Conservation (phyloP, 1,140 invertebrate species). For the Helicorthomorpha holstii region DNA sequence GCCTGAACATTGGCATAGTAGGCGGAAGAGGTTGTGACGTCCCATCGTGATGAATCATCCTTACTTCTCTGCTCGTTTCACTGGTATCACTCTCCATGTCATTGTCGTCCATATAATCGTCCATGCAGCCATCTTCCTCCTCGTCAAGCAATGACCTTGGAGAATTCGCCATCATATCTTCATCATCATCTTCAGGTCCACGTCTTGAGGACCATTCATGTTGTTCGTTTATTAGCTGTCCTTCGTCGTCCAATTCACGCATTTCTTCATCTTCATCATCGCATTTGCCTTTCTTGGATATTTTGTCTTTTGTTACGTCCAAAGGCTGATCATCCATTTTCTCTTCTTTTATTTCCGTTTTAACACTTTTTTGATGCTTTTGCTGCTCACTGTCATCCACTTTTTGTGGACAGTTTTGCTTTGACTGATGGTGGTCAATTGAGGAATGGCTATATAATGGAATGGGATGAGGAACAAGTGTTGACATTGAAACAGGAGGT, state of each 20-base stretch:
- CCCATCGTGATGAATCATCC: neutral
- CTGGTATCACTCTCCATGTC: conserved; percentile 6
- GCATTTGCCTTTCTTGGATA: no score
- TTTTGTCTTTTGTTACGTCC: neutral
- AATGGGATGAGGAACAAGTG: no score
- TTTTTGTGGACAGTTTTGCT: no score
- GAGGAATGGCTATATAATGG: no score
- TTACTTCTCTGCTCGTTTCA: neutral
- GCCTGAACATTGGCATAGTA: neutral
- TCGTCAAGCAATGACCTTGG: conserved; percentile 8
- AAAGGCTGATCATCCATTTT: no score
- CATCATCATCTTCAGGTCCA: conserved; percentile 36
- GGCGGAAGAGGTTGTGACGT: neutral
- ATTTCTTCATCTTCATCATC: conserved; percentile 13
- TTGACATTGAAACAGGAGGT: no score
- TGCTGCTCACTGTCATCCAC: no score
- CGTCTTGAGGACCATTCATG: conserved; percentile 33
- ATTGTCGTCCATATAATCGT: neutral
- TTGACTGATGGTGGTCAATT: no score
- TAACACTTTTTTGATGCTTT: no score
- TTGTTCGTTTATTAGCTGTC: conserved; percentile 33
- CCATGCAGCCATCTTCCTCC: conserved; percentile 8
- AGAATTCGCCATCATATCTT: conserved; percentile 7
- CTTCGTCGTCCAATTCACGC: conserved; percentile 15
- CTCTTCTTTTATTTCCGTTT: no score